Conservation (phyloP, 2,797 vertebrate genomes). For the Ptychadena robeensis region DNA sequence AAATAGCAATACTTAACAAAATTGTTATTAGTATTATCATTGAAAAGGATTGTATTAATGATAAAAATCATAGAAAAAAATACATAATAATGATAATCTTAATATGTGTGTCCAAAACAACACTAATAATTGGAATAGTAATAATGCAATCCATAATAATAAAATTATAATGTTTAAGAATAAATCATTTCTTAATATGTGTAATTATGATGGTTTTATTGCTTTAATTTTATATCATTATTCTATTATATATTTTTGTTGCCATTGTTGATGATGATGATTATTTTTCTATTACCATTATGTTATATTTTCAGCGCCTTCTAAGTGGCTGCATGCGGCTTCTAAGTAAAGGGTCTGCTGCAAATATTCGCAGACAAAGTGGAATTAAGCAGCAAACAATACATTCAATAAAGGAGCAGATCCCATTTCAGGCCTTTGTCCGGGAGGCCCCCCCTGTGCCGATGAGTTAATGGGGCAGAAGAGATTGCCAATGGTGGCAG, state of each 20-base stretch:
- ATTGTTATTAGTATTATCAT: too few species aligned
- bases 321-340: not conserved
- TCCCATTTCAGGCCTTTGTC: slow-evolving; percentile 86
- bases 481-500: slow-evolving; percentile 83
- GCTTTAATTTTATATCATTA: too few species aligned
- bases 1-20: too few species aligned
- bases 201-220: too few species aligned
- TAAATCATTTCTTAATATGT: too few species aligned
- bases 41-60: too few species aligned
- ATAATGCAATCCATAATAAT: too few species aligned
- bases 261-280: not conserved
- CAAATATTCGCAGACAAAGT: slow-evolving; percentile 56
- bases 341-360: slow-evolving; percentile 6
- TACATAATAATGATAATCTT: too few species aligned
- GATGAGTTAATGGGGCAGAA: slow-evolving; percentile 95
- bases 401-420: slow-evolving; percentile 71
- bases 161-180: too few species aligned
- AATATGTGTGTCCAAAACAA: too few species aligned
- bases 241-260: not conserved
- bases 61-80: too few species aligned
- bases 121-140: too few species aligned
- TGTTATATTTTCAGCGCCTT: not conserved
- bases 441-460: slow-evolving; percentile 80
- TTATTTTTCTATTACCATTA: not conserved
- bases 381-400: slow-evolving; percentile 69